A percentile compares a stretch with the other conserved stretches of the same genome.
Evolutionary conservation across 2,797 vertebrate genomes (phyloP).

Genomic region (Anguilla anguilla): DNA sequence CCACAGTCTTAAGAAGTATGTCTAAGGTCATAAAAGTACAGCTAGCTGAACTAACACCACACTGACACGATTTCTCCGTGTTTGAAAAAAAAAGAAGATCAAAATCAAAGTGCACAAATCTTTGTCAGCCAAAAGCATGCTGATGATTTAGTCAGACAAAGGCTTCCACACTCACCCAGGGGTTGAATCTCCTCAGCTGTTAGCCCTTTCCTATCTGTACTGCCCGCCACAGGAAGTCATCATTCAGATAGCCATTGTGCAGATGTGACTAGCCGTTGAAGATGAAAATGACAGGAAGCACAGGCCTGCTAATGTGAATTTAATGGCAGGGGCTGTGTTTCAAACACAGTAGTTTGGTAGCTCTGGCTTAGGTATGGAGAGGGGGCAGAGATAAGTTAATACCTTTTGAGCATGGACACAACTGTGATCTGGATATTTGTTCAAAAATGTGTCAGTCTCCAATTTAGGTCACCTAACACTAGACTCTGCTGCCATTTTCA

Average conservation of each 20-base stretch:
- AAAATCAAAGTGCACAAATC: neutral
- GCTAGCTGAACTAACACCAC: too few relatives aligned
- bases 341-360: neutral
- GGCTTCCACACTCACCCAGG: neutral
- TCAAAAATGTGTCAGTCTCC: conserved; percentile 25
- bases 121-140: neutral
- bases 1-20: neutral
- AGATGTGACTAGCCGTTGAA: neutral
- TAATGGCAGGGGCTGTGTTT: neutral
- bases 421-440: neutral
- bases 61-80: too few relatives aligned
- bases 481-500: neutral
- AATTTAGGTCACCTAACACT: neutral
- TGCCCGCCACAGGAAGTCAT: neutral
- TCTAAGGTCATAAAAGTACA: neutral
- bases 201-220: neutral
- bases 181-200: neutral
- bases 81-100: too few relatives aligned
- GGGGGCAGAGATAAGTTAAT: conserved; percentile 22
- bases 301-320: neutral
- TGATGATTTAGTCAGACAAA: neutral
- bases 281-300: conserved; percentile 7
- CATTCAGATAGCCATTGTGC: neutral
- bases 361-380: neutral
- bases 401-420: neutral